A percentile compares a stretch with the other conserved stretches of the same genome.
Conservation (phyloP, 2,888 invertebrate species). For the Dasysyrphus tricinctus region DNA sequence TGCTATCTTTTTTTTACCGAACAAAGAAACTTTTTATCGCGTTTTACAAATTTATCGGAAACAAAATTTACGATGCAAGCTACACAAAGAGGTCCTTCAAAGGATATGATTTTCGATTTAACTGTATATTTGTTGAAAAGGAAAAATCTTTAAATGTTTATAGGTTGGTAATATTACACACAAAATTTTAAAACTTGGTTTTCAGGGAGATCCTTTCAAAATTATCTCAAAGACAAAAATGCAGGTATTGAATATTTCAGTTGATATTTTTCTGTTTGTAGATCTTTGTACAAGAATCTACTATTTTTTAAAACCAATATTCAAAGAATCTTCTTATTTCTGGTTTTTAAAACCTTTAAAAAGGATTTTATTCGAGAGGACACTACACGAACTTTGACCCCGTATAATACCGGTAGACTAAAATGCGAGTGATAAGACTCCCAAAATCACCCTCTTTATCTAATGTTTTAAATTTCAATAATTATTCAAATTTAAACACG, state of each 20-base stretch:
- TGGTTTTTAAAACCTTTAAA: neutral
- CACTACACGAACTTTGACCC: constrained; percentile 16
- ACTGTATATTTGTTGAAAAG: neutral
- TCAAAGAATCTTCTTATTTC: neutral
- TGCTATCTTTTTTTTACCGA: neutral
- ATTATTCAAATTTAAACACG: neutral
- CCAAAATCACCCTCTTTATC: neutral
- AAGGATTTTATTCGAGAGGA: neutral
- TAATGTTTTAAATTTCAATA: neutral
- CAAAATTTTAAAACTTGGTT: neutral
- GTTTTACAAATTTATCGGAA: constrained; percentile 30
- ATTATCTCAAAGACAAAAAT: neutral
- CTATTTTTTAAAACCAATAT: neutral
- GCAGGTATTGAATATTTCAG: neutral
- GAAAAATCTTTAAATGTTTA: neutral
- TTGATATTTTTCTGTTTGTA: neutral
- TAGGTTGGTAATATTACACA: neutral
- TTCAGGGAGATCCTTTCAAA: neutral
- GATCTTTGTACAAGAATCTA: neutral
- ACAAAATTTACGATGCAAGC: constrained; percentile 3
- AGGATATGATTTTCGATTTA: constrained; percentile 4
- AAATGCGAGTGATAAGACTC: neutral
- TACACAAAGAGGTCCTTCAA: constrained; percentile 10
- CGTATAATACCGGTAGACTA: constrained; percentile 46
- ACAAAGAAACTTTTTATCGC: constrained; percentile 39